Conservation (phyloP, 2,888 invertebrate genomes). For the Therioaphis trifolii region DNA sequence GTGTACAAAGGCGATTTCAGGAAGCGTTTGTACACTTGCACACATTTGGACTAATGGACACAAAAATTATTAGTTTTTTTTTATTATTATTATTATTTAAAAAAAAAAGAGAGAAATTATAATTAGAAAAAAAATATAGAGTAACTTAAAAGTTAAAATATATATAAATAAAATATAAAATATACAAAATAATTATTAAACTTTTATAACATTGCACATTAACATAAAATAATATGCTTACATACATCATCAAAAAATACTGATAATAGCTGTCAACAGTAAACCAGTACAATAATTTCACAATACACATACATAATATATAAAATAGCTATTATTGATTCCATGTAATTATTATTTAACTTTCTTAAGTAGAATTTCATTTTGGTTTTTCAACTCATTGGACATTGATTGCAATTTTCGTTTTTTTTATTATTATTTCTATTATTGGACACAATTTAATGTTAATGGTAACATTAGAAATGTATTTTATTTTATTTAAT, state of each 20-base stretch:
- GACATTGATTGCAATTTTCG: conserved; percentile 2
- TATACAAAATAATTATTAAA: conserved; percentile 63
- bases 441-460: background rate
- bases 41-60: conserved; percentile 59
- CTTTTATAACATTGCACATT: conserved; percentile 63
- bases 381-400: conserved; percentile 55
- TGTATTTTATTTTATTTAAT: background rate
- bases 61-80: conserved; percentile 48
- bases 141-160: conserved; percentile 58
- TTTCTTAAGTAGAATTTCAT: conserved; percentile 60
- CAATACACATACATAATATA: conserved; percentile 43
- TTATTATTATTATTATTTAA: no score
- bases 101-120: conserved; percentile 31
- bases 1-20: conserved; percentile 59
- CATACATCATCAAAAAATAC: conserved; percentile 56
- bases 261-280: conserved; percentile 61
- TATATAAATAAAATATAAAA: conserved; percentile 63
- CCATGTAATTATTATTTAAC: conserved; percentile 31
- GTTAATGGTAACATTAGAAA: conserved; percentile 54
- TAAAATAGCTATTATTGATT: conserved; percentile 45
- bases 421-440: background rate
- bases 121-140: conserved; percentile 49
- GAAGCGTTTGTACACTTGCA: conserved; percentile 58
- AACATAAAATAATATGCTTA: conserved; percentile 62
- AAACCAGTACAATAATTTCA: conserved; percentile 55